A percentile compares a stretch with the other conserved stretches of the same genome.
phyloP scores from a whole-genome alignment of 2,113 vertebrate genomes.

The Malaclemys terrapin region DNA sequence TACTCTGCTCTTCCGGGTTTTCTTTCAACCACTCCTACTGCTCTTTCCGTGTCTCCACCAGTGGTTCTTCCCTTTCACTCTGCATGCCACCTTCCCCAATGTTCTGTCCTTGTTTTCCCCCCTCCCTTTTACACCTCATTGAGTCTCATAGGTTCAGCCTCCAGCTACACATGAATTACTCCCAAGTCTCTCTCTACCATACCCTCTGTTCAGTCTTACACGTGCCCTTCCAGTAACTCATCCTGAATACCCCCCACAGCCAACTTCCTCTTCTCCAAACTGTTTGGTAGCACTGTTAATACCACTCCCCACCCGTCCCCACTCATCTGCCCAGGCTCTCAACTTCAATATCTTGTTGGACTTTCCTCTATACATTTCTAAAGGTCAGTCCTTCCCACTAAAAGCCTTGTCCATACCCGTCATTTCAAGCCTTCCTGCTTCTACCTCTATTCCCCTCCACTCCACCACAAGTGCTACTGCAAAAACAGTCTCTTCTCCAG shows the following conservation, averaged over 20 bases:
- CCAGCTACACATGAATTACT: fast-evolving
- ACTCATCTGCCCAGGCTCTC: not conserved
- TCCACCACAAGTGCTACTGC: not conserved
- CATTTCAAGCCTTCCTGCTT: fast-evolving
- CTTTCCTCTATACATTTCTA: not conserved
- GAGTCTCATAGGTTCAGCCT: not conserved
- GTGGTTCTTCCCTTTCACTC: not conserved
- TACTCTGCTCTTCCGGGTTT: not conserved
- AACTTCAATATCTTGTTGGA: fast-evolving
- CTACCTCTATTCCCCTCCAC: not conserved
- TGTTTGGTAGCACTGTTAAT: not conserved
- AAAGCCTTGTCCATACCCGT: not conserved
- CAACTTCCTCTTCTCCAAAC: not conserved
- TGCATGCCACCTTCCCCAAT: not conserved
- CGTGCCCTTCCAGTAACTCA: not conserved
- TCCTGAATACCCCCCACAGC: fast-evolving
- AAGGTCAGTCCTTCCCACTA: not conserved
- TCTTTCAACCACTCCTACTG: not conserved
- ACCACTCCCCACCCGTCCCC: not conserved
- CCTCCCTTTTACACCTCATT: not conserved
- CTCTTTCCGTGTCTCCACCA: not conserved
- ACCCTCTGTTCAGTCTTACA: not conserved
- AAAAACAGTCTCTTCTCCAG: not conserved
- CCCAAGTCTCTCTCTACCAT: not conserved
- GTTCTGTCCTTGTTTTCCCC: too few species aligned